Evolutionary conservation across 1,140 invertebrate species (phyloP).

Genomic region (Drosophila miranda): DNA sequence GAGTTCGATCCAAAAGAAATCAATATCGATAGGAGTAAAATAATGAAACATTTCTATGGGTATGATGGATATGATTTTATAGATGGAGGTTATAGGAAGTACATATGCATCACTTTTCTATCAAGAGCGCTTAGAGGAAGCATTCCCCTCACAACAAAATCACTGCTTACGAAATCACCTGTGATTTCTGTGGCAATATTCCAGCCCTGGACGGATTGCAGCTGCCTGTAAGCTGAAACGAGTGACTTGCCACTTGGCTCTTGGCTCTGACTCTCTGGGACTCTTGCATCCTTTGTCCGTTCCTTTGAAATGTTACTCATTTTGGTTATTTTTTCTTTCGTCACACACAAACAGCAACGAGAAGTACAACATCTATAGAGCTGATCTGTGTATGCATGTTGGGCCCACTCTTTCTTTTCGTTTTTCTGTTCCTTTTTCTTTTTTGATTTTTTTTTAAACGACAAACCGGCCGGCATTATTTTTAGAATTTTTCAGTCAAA

Average conservation of each 20-base stretch:
- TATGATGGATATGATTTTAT: too few relatives aligned
- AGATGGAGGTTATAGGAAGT: too few relatives aligned
- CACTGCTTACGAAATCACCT: not conserved
- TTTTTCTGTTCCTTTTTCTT: slow-evolving; percentile 10
- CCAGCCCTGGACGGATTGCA: slow-evolving; percentile 50
- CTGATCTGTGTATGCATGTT: slow-evolving; percentile 28
- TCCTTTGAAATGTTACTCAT: slow-evolving; percentile 72
- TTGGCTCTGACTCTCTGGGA: slow-evolving; percentile 28
- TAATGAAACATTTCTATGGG: too few relatives aligned
- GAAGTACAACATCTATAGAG: slow-evolving; percentile 46
- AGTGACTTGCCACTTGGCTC: slow-evolving; percentile 73
- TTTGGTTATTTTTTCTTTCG: slow-evolving; percentile 69
- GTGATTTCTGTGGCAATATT: not conserved
- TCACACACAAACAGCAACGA: slow-evolving; percentile 30
- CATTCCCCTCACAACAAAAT: not conserved
- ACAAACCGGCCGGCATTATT: slow-evolving; percentile 78
- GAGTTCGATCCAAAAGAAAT: too few relatives aligned
- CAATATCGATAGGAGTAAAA: not conserved
- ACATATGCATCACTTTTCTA: too few relatives aligned
- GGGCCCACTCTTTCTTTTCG: slow-evolving; percentile 51
- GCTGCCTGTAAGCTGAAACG: slow-evolving; percentile 59
- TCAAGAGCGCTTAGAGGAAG: too few relatives aligned
- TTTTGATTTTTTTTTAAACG: slow-evolving; percentile 57
- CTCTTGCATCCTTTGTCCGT: slow-evolving; percentile 57
- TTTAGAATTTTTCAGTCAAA: slow-evolving; percentile 78